phyloP scores from a whole-genome alignment of 2,113 vertebrate genomes.

The Pogonocichla stellata region DNA sequence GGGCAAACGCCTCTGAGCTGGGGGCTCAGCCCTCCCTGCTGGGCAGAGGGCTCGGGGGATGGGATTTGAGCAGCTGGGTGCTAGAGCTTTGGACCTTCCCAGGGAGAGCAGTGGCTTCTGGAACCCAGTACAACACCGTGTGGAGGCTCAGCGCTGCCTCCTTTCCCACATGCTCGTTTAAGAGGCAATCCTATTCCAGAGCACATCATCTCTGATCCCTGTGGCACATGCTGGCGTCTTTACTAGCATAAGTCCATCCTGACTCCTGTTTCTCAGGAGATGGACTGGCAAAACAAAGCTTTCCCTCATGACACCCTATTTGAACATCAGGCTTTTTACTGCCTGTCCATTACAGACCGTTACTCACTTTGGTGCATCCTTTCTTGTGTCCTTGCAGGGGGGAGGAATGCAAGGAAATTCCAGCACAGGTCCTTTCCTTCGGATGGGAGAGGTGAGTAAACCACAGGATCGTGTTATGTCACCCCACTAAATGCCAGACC shows the following conservation, averaged over 20 bases:
- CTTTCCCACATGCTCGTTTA: neutral
- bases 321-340: neutral
- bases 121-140: neutral
- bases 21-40: conserved; percentile 30
- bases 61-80: conserved; percentile 16
- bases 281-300: conserved; percentile 23
- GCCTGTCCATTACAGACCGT: neutral
- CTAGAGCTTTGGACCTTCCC: conserved; percentile 36
- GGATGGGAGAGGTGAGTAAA: conserved; percentile 77
- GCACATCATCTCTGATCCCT: conserved; percentile 30
- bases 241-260: conserved; percentile 3
- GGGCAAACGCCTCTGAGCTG: neutral
- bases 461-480: neutral
- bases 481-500: neutral
- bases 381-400: conserved; percentile 69
- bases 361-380: neutral
- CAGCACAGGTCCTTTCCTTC: conserved; percentile 65
- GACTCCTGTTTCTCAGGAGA: conserved; percentile 43
- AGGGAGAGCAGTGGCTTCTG: conserved; percentile 34
- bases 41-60: conserved; percentile 34
- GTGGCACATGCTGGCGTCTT: conserved; percentile 31
- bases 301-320: neutral
- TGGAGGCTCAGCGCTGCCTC: neutral
- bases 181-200: conserved; percentile 52
- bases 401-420: conserved; percentile 76